Percentiles rank a stretch among this genome's conserved stretches.
phyloP scores from a whole-genome alignment of 2,797 vertebrate species.

The Coendou prehensilis region DNA sequence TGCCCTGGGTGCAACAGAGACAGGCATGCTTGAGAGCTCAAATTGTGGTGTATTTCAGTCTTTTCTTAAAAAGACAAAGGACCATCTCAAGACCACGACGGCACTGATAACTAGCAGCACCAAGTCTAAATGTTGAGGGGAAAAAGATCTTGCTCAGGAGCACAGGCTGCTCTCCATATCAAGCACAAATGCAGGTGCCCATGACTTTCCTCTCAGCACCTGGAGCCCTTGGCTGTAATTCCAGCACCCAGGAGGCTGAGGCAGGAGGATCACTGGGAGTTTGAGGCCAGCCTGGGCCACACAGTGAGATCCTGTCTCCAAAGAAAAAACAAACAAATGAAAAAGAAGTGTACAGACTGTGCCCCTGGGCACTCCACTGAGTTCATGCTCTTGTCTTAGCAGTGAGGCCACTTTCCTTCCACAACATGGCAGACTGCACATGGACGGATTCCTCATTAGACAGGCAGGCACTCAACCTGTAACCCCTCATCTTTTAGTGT shows the following conservation, averaged over 20 bases:
- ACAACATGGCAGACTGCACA: background rate
- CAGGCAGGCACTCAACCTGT: background rate
- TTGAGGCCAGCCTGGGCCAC: background rate
- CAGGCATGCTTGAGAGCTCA: background rate
- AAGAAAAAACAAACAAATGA: background rate
- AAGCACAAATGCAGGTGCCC: background rate
- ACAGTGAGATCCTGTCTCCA: background rate
- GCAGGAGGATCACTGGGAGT: background rate
- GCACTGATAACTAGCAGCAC: background rate
- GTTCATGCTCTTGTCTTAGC: background rate
- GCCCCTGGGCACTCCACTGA: background rate
- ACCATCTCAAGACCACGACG: background rate
- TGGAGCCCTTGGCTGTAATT: background rate
- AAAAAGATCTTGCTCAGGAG: background rate
- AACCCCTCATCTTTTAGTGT: background rate
- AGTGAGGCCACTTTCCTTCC: background rate
- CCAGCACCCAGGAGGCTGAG: background rate
- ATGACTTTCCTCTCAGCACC: accelerated
- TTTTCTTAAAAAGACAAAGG: slow-evolving; percentile 34
- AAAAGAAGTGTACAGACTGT: background rate
- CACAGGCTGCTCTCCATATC: background rate
- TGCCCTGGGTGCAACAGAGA: background rate
- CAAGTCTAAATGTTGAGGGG: background rate
- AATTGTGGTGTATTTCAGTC: background rate
- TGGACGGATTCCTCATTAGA: background rate